Evolutionary conservation across 1,140 invertebrate genomes (phyloP), one percentile per base, ranked within the genome.

Genomic region (Colletes latitarsis): DNA sequence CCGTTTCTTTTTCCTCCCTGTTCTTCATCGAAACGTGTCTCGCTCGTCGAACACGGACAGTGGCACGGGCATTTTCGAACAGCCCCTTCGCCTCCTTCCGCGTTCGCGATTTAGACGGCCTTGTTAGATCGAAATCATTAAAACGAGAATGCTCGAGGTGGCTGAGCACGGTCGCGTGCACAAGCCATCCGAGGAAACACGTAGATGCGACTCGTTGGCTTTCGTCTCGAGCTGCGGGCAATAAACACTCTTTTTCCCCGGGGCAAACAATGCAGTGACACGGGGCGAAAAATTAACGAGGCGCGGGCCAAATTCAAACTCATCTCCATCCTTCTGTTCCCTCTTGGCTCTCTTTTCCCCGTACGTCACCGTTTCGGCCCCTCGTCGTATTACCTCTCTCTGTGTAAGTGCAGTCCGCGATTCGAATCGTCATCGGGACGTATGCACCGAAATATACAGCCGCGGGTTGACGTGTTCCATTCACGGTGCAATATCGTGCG

Each of bases 221-320:
- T 74, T 82, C 64, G 78, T 82, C 68, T 81, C 82, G 66, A 82
- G 81, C 72, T 81, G 76, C 79, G 75, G 82, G 84, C 85, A 84
- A 86, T 88, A 88, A 88, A 86, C 83, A 81, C 71, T 76, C 81
- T 74, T 79, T 72, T 79, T 66, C 52, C 67, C 70, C 30, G 30
- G 71, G 46, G 39, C 76, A 81, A 84, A 89, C 88, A 89, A 87
- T 88, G 77, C 79, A 82, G 74, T 79, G 82, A 88, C 87, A 87
- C 68, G 76, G 58, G 78, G 72, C 66, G 87, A 89, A 89, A 88
- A 89, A 88, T 88, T 89, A 88, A 89, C 87, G 88, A 88, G 85
- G 83, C 81, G 80, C 70, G 77, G 69, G 76, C 64, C 78, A 74
- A 87, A 87, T 74, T 83, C 81, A 71, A 72, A 81, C 74, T 83